Percentiles rank a stretch among this genome's conserved stretches.
Evolutionary conservation across 1,140 invertebrate genomes (phyloP).

Genomic region (Temnothorax curvispinosus): DNA sequence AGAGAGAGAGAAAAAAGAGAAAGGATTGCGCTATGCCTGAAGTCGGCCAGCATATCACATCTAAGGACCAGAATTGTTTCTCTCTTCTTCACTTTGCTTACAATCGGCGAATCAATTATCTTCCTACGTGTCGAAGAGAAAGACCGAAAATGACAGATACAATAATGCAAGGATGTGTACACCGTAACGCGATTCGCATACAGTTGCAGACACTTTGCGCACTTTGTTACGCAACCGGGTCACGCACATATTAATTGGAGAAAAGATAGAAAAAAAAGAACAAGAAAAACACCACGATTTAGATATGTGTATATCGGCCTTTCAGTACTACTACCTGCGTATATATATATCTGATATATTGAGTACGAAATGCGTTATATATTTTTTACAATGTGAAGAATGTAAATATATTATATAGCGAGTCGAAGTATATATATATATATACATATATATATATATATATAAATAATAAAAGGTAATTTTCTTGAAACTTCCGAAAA

Average conservation of each 20-base stretch:
- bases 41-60: constrained; percentile 62
- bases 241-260: constrained; percentile 39
- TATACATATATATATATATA: constrained; percentile 81
- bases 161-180: background rate
- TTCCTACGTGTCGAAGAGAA: constrained; percentile 37
- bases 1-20: background rate
- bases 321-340: constrained; percentile 85
- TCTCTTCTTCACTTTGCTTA: constrained; percentile 54
- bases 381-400: constrained; percentile 86
- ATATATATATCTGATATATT: constrained; percentile 78
- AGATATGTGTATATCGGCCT: constrained; percentile 83
- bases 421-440: constrained; percentile 82
- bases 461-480: constrained; percentile 70
- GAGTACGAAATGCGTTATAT: constrained; percentile 85
- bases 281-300: constrained; percentile 81
- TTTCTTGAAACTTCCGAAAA: constrained; percentile 70
- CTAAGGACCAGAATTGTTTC: constrained; percentile 58
- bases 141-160: background rate
- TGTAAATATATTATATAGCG: constrained; percentile 84
- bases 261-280: constrained; percentile 56
- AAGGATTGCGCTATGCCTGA: constrained; percentile 21
- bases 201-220: constrained; percentile 41
- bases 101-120: constrained; percentile 30
- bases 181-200: constrained; percentile 35
- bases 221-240: constrained; percentile 36